phyloP scores from a whole-genome alignment of 1,140 invertebrate species.

The Drosophila arizonae region DNA sequence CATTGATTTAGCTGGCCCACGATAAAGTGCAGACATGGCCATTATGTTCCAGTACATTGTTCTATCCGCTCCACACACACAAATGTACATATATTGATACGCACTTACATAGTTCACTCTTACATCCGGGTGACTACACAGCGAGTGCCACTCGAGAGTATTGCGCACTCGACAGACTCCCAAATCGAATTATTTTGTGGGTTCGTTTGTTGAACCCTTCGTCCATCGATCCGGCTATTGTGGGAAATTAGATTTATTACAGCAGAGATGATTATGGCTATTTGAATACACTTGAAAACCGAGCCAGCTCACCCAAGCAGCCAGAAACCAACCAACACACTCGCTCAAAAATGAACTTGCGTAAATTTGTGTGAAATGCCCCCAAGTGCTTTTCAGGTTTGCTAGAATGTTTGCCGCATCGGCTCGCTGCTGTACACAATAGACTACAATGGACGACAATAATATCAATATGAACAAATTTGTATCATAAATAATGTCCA shows the following conservation, averaged over 20 bases:
- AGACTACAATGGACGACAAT: background rate
- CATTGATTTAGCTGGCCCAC: conserved; percentile 27
- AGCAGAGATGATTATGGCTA: conserved; percentile 50
- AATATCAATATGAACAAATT: background rate
- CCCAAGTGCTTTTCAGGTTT: background rate
- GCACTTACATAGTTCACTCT: background rate
- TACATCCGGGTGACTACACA: conserved; percentile 12
- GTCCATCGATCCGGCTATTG: conserved; percentile 28
- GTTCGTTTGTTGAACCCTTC: conserved; percentile 24
- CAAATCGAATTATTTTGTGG: background rate
- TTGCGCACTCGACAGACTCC: background rate
- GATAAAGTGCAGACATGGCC: conserved; percentile 15
- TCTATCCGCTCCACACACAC: background rate
- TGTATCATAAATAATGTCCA: no score
- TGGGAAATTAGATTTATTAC: conserved; percentile 63
- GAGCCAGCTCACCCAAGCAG: background rate
- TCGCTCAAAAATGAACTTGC: background rate
- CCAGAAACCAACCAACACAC: background rate
- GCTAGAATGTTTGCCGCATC: conserved; percentile 1
- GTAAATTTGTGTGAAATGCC: background rate
- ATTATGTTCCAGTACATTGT: conserved; percentile 3
- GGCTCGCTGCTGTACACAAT: no score
- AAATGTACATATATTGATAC: background rate
- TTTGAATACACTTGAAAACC: conserved; percentile 29
- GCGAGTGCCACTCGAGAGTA: background rate